Evolutionary conservation across 2,113 vertebrate species (phyloP).

Genomic region (Oreochromis niloticus): DNA sequence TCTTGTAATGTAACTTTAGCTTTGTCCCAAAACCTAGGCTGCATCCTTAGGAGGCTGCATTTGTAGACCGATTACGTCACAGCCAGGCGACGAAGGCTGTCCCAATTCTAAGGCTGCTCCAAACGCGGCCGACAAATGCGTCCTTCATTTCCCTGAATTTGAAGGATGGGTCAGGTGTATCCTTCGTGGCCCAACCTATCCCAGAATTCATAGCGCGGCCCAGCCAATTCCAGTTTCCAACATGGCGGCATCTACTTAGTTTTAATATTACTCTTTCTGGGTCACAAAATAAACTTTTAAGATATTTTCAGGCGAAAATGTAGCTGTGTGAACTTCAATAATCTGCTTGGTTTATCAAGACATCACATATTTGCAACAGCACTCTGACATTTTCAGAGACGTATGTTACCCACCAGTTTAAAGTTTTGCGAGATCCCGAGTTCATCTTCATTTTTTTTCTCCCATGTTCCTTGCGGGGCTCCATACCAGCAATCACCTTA

Average conservation of each 20-base stretch:
- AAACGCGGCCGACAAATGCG: background rate
- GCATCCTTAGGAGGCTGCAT: background rate
- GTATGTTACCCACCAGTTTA: background rate
- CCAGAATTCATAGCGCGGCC: background rate
- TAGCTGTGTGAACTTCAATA: background rate
- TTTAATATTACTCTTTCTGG: background rate
- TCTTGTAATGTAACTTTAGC: background rate
- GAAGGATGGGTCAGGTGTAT: background rate
- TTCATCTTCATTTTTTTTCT: background rate
- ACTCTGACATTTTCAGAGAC: background rate
- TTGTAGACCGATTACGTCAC: background rate
- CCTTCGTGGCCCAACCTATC: background rate
- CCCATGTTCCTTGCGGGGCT: background rate
- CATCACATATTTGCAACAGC: background rate
- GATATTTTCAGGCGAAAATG: background rate
- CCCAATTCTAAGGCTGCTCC: background rate
- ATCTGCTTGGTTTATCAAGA: background rate
- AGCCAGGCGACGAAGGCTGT: background rate
- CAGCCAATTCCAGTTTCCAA: background rate
- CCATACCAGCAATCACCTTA: background rate
- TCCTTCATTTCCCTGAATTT: too few relatives aligned
- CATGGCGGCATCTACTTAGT: background rate
- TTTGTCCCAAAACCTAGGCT: background rate
- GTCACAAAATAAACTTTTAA: background rate
- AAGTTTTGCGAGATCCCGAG: background rate